phyloP scores from a whole-genome alignment of 1,140 invertebrate genomes.

The Choristoneura fumiferana region DNA sequence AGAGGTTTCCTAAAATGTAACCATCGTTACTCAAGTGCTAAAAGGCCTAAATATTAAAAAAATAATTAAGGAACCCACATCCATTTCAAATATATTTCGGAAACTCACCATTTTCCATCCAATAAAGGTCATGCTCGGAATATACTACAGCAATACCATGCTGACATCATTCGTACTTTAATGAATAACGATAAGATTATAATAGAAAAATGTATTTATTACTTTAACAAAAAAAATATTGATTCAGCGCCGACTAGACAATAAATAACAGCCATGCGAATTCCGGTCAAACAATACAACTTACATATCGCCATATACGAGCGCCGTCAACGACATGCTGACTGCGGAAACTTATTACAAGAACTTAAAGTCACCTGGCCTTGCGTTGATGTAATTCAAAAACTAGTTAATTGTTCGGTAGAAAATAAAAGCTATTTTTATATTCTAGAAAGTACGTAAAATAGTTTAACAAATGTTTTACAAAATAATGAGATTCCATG shows the following conservation, averaged over 20 bases:
- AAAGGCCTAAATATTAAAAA: conserved; percentile 41
- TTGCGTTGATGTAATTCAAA: conserved; percentile 31
- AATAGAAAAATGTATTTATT: conserved; percentile 74
- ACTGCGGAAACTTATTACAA: background rate
- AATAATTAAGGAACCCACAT: conserved; percentile 72
- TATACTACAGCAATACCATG: conserved; percentile 71
- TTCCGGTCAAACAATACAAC: conserved; percentile 69
- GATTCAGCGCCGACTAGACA: conserved; percentile 66
- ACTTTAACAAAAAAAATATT: conserved; percentile 64
- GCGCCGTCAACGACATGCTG: conserved; percentile 33
- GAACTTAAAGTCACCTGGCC: conserved; percentile 28
- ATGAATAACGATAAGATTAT: conserved; percentile 64
- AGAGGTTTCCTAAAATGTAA: conserved; percentile 87
- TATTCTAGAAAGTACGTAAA: conserved; percentile 38
- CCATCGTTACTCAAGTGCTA: conserved; percentile 52
- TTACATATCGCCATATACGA: conserved; percentile 56
- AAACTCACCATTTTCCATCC: conserved; percentile 71
- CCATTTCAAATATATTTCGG: conserved; percentile 60
- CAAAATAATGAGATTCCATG: conserved; percentile 74
- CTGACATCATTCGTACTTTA: conserved; percentile 73
- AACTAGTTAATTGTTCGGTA: conserved; percentile 31
- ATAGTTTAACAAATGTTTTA: conserved; percentile 54
- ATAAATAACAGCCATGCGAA: conserved; percentile 70
- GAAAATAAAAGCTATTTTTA: conserved; percentile 41
- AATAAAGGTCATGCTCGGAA: conserved; percentile 69